Evolutionary conservation across 2,797 vertebrate species (phyloP), one percentile per base, ranked within the genome.

Genomic region (Catamblyrhynchus diadema): DNA sequence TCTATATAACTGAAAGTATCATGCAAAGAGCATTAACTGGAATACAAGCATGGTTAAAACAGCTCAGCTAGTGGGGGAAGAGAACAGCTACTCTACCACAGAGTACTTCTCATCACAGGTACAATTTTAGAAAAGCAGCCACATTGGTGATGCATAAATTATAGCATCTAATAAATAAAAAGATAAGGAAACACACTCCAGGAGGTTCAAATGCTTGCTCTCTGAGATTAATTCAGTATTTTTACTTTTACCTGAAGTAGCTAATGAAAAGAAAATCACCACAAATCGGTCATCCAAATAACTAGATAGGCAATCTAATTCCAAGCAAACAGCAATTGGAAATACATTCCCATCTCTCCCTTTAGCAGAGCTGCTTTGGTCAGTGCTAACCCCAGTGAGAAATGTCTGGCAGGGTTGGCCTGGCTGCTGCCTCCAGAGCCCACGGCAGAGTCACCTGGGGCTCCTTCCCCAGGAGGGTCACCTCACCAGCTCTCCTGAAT

Each of bases 21-120:
- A 22, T 0, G 0, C 14, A 44, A 85, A 54, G 9, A 75, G 28
- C 44, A 86, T 20, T 39, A 54, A 65, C 0, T 2, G 17, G 23
- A 80, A 48, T 8, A 24, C 3, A 24, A 23, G 25, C 9, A 10
- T 9, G 28, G 9, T 54, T 62, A 86, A 59, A 81, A 48, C 30
- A 82, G 35, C 32, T 73, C 32, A 48, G n/a, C 12, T 47, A 21
- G 6, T 15, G 10, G 15, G 22, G 15, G 57, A 45, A 64, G 18
- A 37, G 6, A 73, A 23, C 77, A 72, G 28, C 14, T 50, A 9
- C 9, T 27, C 39, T 60, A 33, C 11, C 28, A 45, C 0, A 56
- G 14, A 60, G 4, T n/a, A 48, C n/a, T 73, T 87, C 23, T 47
- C 18, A 30, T 39, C 37, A 73, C 5, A 75, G 75, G 59, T 10